Percentiles rank a stretch among this genome's conserved stretches.
These are phyloP conservation scores for Podiceps cristatus DNA, from an alignment of 2,113 vertebrate genomes.

Conservation along the genomic window DNA sequence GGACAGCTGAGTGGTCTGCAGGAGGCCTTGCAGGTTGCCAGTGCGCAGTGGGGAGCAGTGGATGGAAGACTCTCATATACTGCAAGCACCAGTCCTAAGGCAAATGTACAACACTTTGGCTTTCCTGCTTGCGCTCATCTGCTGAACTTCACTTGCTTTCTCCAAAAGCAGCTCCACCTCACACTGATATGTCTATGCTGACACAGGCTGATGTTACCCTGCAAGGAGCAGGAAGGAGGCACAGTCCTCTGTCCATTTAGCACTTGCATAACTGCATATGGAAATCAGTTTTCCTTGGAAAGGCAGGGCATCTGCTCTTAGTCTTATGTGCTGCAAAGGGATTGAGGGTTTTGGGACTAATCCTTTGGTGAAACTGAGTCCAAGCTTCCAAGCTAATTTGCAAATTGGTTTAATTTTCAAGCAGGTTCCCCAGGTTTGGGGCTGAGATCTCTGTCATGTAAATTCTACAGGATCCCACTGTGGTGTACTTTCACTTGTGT, in stretches of 20 bases:
- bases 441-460: neutral
- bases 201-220: neutral
- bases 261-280: neutral
- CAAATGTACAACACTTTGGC: fast-evolving
- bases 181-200: neutral
- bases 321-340: neutral
- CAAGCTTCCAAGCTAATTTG: neutral
- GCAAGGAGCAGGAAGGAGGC: fast-evolving
- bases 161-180: neutral
- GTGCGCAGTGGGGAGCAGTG: fast-evolving
- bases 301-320: neutral
- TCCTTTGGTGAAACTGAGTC: neutral
- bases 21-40: neutral
- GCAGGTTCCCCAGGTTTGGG: neutral
- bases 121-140: neutral
- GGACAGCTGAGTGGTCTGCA: neutral
- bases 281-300: neutral
- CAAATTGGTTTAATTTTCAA: neutral
- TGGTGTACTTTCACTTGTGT: neutral
- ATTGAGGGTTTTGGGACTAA: neutral
- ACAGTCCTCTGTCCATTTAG: neutral
- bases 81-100: neutral
- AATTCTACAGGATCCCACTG: neutral
- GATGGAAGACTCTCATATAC: neutral
- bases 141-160: neutral